Conservation (phyloP, 2,888 invertebrate species). For the Drosophila kuntzei region DNA sequence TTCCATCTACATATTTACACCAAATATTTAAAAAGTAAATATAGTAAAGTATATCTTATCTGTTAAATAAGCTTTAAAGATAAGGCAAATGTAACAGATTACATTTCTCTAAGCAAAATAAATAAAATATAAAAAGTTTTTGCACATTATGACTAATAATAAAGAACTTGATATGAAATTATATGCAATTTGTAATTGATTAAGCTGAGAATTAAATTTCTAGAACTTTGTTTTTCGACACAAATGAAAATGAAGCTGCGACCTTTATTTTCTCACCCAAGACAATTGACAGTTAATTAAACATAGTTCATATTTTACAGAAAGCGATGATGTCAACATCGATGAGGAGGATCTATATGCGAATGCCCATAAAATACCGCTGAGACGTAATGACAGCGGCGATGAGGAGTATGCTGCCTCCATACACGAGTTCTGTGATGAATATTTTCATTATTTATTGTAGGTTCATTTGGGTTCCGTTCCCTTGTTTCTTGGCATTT, state of each 20-base stretch:
- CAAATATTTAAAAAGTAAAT: conserved; percentile 19
- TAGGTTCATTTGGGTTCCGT: conserved; percentile 34
- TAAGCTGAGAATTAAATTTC: conserved; percentile 2
- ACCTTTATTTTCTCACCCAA: background rate
- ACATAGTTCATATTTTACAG: conserved; percentile 30
- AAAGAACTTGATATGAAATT: background rate
- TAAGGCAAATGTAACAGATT: background rate
- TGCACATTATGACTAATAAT: background rate
- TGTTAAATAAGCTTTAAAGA: background rate
- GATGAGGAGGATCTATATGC: conserved; percentile 84
- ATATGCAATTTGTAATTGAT: background rate
- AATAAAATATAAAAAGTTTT: background rate
- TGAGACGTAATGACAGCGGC: conserved; percentile 75
- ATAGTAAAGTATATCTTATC: conserved; percentile 25
- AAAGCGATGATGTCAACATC: conserved; percentile 72
- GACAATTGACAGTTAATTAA: conserved; percentile 37
- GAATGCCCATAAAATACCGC: conserved; percentile 83
- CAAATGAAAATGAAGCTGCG: background rate
- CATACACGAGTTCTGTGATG: conserved; percentile 82
- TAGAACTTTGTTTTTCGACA: background rate
- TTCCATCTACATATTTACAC: conserved; percentile 9
- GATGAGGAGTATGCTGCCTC: conserved; percentile 75
- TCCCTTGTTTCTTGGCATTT: conserved; percentile 14
- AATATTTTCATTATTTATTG: conserved; percentile 79
- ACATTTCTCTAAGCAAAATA: conserved; percentile 1